Base-by-base conservation (phyloP, 2,797 vertebrate genomes). In the Sylvilagus floridanus region DNA sequence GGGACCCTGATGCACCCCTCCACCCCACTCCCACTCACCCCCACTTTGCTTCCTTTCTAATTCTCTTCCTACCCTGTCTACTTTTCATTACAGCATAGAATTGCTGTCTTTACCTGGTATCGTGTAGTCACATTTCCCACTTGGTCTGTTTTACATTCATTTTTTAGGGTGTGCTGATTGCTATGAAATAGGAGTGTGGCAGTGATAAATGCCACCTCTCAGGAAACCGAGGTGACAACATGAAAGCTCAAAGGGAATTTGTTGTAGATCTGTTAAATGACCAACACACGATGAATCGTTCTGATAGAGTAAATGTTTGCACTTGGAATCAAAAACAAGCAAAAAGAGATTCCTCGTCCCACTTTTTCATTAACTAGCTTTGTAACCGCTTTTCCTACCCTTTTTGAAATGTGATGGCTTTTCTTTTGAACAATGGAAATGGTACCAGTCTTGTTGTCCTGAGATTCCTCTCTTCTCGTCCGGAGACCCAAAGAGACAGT, bases 401-500 rank as follows among this genome's bases (percentile, higher is more conserved):
- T 62, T 82, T 84, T n/a, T 60, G 86, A 87, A 95, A 94, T 17
- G 22, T 76, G 16, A 13, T 89, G 42, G 24, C 32, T 47, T 66
- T 93, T 32, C 6, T 47, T 50, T 42, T 75, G 69, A 62, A 75
- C 50, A 72, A 71, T 66, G 10, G 73, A 50, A 87, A 83, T 47
- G 5, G 24, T 37, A 11, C 21, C 50, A 87, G 52, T 54, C 47
- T 10, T 62, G 13, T 54, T 63, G 13, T 89, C 26, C 35, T 11
- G 37, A 83, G 30, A 63, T 72, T 37, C 6, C 62, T 57, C 16
- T 32, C 35, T 47, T 47, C 7, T 47, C 9, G 42, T 47, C 42
- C 42, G 8, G 8, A 50, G 12, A 71, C 37, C 9, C 50, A 78
- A n/a, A 77, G 72, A 84, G 32, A 72, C 68, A 81, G 71, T 78